Evolutionary conservation across 2,888 invertebrate genomes (phyloP).

Genomic region (Ligdia adustata): DNA sequence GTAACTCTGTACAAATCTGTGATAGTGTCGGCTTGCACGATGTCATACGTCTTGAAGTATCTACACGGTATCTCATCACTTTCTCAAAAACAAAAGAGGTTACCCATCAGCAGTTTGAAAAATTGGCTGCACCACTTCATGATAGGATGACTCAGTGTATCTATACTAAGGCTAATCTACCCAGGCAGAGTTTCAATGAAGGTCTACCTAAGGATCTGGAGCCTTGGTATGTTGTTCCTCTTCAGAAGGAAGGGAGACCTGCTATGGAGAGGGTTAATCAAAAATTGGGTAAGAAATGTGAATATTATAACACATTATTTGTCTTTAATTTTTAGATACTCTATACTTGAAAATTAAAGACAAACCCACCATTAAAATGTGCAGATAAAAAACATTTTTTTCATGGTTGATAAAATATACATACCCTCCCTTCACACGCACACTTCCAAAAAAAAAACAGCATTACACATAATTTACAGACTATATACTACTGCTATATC

Average conservation of each 20-base stretch:
- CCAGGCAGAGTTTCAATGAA: slow-evolving; percentile 87
- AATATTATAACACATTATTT: too few species aligned
- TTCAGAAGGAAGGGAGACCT: slow-evolving; percentile 89
- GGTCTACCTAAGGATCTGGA: slow-evolving; percentile 85
- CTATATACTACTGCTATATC: too few species aligned
- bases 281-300: slow-evolving; percentile 85
- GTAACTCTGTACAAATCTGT: slow-evolving; percentile 98
- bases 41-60: slow-evolving; percentile 92
- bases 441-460: too few species aligned
- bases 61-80: slow-evolving; percentile 89
- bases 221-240: slow-evolving; percentile 92
- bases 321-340: background rate
- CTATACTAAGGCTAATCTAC: slow-evolving; percentile 87
- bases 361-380: too few species aligned
- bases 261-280: slow-evolving; percentile 93
- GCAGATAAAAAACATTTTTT: too few species aligned
- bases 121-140: slow-evolving; percentile 86
- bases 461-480: too few species aligned
- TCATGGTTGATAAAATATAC: too few species aligned
- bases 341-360: too few species aligned
- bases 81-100: slow-evolving; percentile 67
- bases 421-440: too few species aligned
- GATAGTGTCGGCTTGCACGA: slow-evolving; percentile 90
- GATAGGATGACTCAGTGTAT: slow-evolving; percentile 97
- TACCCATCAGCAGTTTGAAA: slow-evolving; percentile 61